phyloP scores from a whole-genome alignment of 37 sponge, comb jelly and placozoan species.

The Lycopodina hypogea region DNA sequence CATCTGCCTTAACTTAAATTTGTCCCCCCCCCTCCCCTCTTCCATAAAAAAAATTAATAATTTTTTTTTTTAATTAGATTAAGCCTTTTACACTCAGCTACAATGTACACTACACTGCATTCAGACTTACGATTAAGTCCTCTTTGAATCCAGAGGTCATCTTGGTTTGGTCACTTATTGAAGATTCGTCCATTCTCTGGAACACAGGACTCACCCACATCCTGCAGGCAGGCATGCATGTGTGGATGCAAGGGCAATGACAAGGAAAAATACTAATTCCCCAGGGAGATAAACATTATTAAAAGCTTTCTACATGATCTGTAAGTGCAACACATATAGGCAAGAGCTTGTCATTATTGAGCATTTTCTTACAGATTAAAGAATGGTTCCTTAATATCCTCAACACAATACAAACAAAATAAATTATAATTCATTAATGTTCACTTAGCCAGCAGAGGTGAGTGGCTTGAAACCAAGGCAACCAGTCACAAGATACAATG shows the following conservation, averaged over 20 bases:
- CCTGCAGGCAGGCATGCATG: conserved; percentile 6
- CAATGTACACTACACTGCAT: neutral
- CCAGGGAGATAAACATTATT: neutral
- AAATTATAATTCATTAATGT: no score
- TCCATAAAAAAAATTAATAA: no score
- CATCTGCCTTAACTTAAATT: no score
- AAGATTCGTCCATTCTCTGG: conserved; percentile 14
- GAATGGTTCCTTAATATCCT: no score
- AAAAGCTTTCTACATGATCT: neutral
- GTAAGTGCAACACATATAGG: neutral
- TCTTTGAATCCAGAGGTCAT: conserved; percentile 29
- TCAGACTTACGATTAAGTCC: conserved; percentile 52
- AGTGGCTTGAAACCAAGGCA: no score
- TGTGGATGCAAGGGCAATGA: neutral
- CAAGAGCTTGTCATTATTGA: conserved; percentile 63
- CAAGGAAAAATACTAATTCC: neutral
- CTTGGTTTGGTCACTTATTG: neutral
- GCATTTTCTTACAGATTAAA: no score
- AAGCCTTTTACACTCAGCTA: no score
- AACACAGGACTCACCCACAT: conserved; percentile 93
- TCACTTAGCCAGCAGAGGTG: no score
- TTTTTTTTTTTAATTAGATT: no score
- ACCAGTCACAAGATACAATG: no score
- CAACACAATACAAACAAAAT: no score
- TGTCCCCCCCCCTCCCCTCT: no score